Base-by-base conservation (phyloP, 2,113 vertebrate genomes). In the Euleptes europaea region DNA sequence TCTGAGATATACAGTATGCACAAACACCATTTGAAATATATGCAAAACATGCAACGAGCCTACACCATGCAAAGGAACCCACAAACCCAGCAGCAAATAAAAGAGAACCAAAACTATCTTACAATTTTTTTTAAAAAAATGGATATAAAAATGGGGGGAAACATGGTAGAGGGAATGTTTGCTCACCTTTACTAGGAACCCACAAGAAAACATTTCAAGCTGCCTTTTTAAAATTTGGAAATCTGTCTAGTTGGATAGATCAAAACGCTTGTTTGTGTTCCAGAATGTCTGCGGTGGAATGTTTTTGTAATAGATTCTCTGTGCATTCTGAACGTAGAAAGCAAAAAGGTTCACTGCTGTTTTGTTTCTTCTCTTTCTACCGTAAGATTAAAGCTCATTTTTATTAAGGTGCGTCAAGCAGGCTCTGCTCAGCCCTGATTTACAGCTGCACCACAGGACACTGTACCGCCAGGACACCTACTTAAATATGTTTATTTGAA, bases 401-500 rank as follows among this genome's bases (percentile, higher is more conserved):
- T 83, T 87, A 83, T 79, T 73, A 79, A 83, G 76, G 35, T n/a
- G 33, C 2, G 21, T 40, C 28, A 21, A 66, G 42, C 33, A 74
- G 67, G 44, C 54, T 23, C n/a, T 60, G 21, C 65, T 54, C n/a
- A 4, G 31, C 15, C 12, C 31, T 84, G 86, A 88, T 88, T 80
- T 84, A 69, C 76, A 69, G 44, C 75, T 60, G 19, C 38, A 47
- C 57, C 72, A 57, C 9, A 28, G 40, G 70, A 57, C 63, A 47
- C 23, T 74, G 49, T n/a, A 35, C 63, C 66, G 14, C 78, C 67
- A 51, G 63, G 71, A 63, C 78, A 80, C n/a, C 26, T 47, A 75
- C 47, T 49, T 84, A 76, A 80, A 70, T 79, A 80, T 79, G 67
- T 80, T 80, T 28, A 71, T 84, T 84, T 73, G 60, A 75, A 84